Evolutionary conservation across 2,113 vertebrate species (phyloP).

Genomic region (Phylloscopus trochilus): DNA sequence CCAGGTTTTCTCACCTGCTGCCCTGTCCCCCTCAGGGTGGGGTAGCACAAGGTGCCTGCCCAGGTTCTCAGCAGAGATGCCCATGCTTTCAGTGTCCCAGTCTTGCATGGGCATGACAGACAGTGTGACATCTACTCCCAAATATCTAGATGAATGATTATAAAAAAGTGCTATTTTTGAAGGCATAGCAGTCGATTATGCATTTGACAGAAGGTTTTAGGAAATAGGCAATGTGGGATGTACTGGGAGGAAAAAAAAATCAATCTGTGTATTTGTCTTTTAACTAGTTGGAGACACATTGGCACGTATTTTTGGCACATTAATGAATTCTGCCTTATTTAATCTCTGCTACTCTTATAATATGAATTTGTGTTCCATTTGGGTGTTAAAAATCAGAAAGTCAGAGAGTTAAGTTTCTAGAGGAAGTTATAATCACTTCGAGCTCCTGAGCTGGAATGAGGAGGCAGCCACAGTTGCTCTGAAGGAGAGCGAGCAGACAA

Average conservation of each 20-base stretch:
- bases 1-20: not conserved
- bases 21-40: not conserved
- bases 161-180: conserved; percentile 75
- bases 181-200: conserved; percentile 78
- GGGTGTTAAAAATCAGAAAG: conserved; percentile 75
- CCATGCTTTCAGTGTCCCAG: not conserved
- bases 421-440: conserved; percentile 64
- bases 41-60: not conserved
- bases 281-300: conserved; percentile 83
- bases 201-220: conserved; percentile 84
- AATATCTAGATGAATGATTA: conserved; percentile 70
- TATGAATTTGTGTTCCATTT: conserved; percentile 72
- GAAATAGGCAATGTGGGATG: conserved; percentile 84
- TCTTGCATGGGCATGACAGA: conserved; percentile 44
- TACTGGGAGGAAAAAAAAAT: conserved; percentile 81
- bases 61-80: not conserved
- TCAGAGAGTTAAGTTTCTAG: conserved; percentile 72
- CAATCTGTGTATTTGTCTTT: conserved; percentile 84
- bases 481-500: conserved; percentile 1
- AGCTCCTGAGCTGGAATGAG: conserved; percentile 52
- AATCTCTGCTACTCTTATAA: conserved; percentile 76
- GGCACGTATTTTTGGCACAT: conserved; percentile 81
- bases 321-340: conserved; percentile 79
- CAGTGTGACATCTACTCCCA: conserved; percentile 55
- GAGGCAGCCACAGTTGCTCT: conserved; percentile 9